Conservation (phyloP, 2,888 invertebrate genomes). For the Eupithecia centaureata region DNA sequence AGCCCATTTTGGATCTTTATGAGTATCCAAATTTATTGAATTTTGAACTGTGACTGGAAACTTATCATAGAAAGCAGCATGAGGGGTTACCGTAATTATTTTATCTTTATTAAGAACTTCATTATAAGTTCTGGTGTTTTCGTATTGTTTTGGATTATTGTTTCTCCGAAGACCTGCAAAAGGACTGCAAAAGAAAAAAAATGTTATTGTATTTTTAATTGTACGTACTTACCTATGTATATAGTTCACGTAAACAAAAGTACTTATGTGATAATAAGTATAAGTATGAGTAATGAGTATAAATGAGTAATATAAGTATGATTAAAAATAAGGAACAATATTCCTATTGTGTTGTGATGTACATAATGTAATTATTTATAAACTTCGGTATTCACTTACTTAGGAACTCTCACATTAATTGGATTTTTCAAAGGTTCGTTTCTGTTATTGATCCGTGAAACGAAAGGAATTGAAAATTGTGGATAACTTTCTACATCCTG, state of each 20-base stretch:
- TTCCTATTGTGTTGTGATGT: background rate
- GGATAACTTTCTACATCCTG: conserved; percentile 18
- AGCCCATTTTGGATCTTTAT: background rate
- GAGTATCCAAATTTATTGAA: conserved; percentile 8
- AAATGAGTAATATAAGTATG: too few relatives aligned
- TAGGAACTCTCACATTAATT: conserved; percentile 12
- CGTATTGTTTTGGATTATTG: conserved; percentile 11
- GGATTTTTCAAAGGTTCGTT: conserved; percentile 13
- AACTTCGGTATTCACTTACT: conserved; percentile 17
- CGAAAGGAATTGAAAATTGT: conserved; percentile 27
- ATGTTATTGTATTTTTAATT: background rate
- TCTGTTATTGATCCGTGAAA: conserved; percentile 19
- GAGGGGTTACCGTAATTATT: conserved; percentile 25
- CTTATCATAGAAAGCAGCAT: conserved; percentile 13
- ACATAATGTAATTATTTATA: background rate
- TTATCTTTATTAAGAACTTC: conserved; percentile 19
- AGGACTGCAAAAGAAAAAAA: conserved; percentile 19
- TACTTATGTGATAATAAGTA: too few relatives aligned
- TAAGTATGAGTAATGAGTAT: too few relatives aligned
- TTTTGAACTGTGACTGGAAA: background rate
- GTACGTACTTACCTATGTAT: too few relatives aligned
- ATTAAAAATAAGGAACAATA: background rate
- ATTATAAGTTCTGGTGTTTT: conserved; percentile 9
- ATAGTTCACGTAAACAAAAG: too few relatives aligned
- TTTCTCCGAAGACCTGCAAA: conserved; percentile 15